phyloP scores from a whole-genome alignment of 2,113 vertebrate species.

The Zosterops pallidus region DNA sequence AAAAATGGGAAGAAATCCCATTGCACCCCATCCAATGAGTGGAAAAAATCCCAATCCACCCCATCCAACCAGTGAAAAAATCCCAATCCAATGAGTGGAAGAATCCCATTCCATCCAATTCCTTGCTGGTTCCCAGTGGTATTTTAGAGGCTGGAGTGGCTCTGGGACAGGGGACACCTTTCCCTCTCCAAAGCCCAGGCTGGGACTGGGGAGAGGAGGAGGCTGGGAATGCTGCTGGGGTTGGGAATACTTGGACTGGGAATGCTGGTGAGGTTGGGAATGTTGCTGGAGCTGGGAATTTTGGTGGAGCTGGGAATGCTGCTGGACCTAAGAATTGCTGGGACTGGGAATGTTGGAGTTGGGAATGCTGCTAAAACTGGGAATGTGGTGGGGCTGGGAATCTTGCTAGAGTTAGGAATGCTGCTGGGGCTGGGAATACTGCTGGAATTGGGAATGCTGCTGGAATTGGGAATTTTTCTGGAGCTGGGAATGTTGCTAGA shows the following conservation, averaged over 20 bases:
- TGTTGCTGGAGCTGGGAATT: neutral
- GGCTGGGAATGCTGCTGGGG: neutral
- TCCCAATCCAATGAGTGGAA: fast-evolving
- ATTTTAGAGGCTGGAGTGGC: neutral
- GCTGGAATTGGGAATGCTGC: neutral
- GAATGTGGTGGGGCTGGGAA: neutral
- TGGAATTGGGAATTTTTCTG: neutral
- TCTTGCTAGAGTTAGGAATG: neutral
- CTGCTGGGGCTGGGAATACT: neutral
- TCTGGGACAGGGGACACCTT: neutral
- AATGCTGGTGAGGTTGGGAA: neutral
- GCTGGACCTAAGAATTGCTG: neutral
- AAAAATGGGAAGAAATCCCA: neutral
- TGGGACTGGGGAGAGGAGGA: neutral
- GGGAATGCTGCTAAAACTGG: neutral
- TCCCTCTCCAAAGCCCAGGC: neutral
- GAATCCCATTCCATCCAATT: neutral
- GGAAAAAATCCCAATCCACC: neutral
- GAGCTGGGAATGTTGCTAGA: no score
- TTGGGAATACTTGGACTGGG: neutral
- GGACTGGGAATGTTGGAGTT: neutral
- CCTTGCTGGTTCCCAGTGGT: fast-evolving
- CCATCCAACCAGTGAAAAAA: neutral
- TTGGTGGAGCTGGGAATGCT: neutral
- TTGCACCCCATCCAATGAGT: fast-evolving